Conservation (phyloP, 2,888 invertebrate genomes). For the Epirrhoe alternata region DNA sequence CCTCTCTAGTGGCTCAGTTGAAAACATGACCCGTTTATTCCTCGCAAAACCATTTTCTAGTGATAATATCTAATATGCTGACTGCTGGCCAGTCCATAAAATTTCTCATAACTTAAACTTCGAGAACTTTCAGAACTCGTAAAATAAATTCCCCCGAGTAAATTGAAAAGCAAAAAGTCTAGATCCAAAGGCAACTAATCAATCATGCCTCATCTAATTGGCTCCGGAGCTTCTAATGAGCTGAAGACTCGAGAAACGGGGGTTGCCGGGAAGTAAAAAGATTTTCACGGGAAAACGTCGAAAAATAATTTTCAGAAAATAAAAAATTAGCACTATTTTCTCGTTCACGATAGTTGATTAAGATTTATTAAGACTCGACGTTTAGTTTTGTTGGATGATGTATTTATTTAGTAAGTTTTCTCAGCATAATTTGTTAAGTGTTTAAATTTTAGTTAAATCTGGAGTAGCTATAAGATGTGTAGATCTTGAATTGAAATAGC, state of each 20-base stretch:
- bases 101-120: not conserved
- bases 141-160: constrained; percentile 7
- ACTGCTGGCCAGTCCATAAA: not conserved
- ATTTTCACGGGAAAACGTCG: constrained; percentile 26
- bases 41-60: no score
- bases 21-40: no score
- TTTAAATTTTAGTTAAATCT: no score
- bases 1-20: no score
- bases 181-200: constrained; percentile 53
- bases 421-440: no score
- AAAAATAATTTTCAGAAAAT: constrained; percentile 24
- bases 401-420: no score
- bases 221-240: constrained; percentile 37
- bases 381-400: no score
- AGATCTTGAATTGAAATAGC: no score
- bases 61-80: no score
- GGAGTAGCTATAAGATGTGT: no score
- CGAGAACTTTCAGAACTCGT: not conserved
- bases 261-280: constrained; percentile 22
- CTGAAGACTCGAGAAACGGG: constrained; percentile 25
- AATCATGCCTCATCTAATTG: constrained; percentile 60
- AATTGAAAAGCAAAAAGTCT: constrained; percentile 38
- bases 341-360: not conserved
- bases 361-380: not conserved
- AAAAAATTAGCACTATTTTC: not conserved